Percentiles rank a stretch among this genome's conserved stretches.
These are phyloP conservation scores for Lacerta viridis DNA, from an alignment of 2,797 vertebrate species.

Conservation along the genomic window DNA sequence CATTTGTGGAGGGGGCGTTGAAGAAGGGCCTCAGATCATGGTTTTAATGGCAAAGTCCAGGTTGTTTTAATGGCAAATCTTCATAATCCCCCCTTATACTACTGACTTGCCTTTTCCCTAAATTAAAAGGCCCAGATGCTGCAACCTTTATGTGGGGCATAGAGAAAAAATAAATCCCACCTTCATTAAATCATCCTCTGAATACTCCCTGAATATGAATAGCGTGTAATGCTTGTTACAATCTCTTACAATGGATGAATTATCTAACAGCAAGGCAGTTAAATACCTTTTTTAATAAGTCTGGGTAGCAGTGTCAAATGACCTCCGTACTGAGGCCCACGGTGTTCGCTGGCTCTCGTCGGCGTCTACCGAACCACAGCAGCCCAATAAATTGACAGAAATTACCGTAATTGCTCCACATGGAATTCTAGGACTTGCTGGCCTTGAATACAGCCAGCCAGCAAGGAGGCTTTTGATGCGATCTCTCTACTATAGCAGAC, in stretches of 20 bases:
- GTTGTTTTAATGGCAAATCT: too few species aligned
- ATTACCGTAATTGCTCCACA: conserved; percentile 6
- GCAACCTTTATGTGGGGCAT: background rate
- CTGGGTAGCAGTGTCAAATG: background rate
- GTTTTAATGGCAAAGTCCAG: too few species aligned
- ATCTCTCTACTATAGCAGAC: background rate
- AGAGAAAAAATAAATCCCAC: background rate
- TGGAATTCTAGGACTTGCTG: background rate
- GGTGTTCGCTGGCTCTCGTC: background rate
- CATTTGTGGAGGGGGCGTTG: too few species aligned
- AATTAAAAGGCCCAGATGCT: too few species aligned
- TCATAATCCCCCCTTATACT: too few species aligned
- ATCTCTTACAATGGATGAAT: background rate
- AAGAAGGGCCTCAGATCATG: too few species aligned
- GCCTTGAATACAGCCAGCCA: background rate
- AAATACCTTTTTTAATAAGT: background rate
- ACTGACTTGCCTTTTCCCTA: too few species aligned
- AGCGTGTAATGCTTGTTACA: background rate
- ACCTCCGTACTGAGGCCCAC: background rate
- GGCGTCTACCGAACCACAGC: background rate
- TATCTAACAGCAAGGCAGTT: background rate
- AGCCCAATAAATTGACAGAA: background rate
- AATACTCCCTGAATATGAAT: background rate
- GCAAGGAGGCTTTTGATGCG: background rate
- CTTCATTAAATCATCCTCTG: background rate